These are phyloP conservation scores for Mohoua ochrocephala DNA, from an alignment of 2,113 vertebrate genomes.

Conservation along the genomic window DNA sequence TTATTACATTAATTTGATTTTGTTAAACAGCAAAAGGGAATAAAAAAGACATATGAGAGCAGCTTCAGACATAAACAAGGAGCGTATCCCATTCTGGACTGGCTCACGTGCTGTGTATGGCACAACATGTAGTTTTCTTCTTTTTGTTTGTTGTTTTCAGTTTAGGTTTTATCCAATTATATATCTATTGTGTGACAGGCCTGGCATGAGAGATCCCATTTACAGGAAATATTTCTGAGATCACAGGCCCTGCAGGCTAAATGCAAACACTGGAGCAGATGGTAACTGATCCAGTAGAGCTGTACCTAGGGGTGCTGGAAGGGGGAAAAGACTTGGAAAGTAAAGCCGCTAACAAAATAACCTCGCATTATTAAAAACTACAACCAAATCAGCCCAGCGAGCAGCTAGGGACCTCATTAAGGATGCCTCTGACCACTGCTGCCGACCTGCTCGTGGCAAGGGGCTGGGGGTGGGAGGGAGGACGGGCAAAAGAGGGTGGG, in stretches of 20 bases:
- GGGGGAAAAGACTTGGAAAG: constrained; percentile 65
- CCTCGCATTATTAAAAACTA: constrained; percentile 60
- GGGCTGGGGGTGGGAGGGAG: background rate
- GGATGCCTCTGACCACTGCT: background rate
- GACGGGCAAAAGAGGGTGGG: background rate
- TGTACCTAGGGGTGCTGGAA: constrained; percentile 62
- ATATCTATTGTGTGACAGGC: constrained; percentile 71
- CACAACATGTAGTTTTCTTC: constrained; percentile 20
- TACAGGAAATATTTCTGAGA: constrained; percentile 80
- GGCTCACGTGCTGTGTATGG: background rate
- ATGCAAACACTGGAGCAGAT: constrained; percentile 81
- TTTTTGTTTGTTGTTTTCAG: constrained; percentile 71
- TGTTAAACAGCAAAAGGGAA: background rate
- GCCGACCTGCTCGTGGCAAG: background rate
- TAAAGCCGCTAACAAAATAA: constrained; percentile 64
- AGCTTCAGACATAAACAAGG: constrained; percentile 45
- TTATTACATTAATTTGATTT: constrained; percentile 27
- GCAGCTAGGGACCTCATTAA: constrained; percentile 51
- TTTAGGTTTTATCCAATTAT: constrained; percentile 74
- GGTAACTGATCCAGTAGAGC: constrained; percentile 71
- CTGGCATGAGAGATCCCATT: constrained; percentile 70
- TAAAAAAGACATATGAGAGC: constrained; percentile 14
- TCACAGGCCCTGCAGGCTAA: constrained; percentile 74
- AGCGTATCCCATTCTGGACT: background rate
- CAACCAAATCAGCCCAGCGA: constrained; percentile 6